These are phyloP conservation scores for Aproaerema taeniolella DNA, from an alignment of 2,888 invertebrate species.

Conservation along the genomic window DNA sequence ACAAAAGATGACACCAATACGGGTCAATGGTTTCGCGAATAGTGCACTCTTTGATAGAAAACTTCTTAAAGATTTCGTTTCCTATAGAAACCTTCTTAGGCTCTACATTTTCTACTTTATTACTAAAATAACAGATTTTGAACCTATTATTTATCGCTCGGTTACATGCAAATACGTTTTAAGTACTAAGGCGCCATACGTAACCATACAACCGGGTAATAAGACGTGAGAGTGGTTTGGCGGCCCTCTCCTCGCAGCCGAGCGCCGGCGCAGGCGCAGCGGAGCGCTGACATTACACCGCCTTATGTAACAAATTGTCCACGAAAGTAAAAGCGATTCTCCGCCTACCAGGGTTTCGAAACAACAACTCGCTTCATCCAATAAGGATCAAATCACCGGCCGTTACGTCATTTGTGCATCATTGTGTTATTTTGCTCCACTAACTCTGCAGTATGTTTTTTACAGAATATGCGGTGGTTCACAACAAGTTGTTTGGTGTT, in stretches of 20 bases:
- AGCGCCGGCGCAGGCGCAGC: slow-evolving; percentile 38
- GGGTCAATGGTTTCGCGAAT: too few species aligned
- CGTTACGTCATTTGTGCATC: slow-evolving; percentile 18
- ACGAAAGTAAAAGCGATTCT: slow-evolving; percentile 75
- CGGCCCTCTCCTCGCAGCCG: slow-evolving; percentile 45
- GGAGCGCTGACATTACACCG: slow-evolving; percentile 55
- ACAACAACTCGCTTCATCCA: slow-evolving; percentile 49
- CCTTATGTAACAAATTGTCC: slow-evolving; percentile 63
- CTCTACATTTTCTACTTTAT: neutral
- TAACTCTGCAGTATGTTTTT: slow-evolving; percentile 16
- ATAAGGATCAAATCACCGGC: slow-evolving; percentile 47
- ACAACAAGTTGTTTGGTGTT: slow-evolving; percentile 49
- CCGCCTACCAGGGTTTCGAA: slow-evolving; percentile 60
- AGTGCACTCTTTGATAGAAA: too few species aligned
- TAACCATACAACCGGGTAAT: slow-evolving; percentile 14
- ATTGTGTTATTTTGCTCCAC: slow-evolving; percentile 9
- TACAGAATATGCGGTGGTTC: slow-evolving; percentile 68
- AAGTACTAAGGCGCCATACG: slow-evolving; percentile 10
- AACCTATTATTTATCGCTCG: slow-evolving; percentile 6
- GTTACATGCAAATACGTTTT: slow-evolving; percentile 6
- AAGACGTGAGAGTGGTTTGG: slow-evolving; percentile 58
- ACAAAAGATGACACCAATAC: slow-evolving; percentile 48
- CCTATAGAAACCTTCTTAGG: too few species aligned
- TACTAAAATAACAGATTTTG: neutral
- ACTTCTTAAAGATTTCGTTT: too few species aligned